Evolutionary conservation across 2,888 invertebrate species (phyloP), one percentile per base, ranked within the genome.

Genomic region (Tetragonula carbonaria): DNA sequence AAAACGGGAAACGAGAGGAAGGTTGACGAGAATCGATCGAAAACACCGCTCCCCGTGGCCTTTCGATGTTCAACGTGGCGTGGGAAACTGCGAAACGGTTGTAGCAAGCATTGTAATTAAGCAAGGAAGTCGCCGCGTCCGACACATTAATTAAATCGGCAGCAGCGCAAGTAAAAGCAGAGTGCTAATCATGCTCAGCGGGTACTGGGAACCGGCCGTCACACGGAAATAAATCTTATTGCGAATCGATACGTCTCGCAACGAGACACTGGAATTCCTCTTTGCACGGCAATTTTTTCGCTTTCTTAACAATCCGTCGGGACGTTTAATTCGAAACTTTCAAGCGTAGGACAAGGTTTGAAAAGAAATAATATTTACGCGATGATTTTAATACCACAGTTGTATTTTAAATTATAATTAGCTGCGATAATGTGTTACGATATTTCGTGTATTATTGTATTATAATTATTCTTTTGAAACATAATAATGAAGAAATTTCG

Each of bases 181-280:
- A 45, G 38, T 13, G 72, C 23, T 79, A 83, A 84, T 84, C 78
- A 23, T 28, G 21, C n/a, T 18, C 28, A n/a, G 50, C 50, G 23
- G 28, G 28, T 55, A 50, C 55, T 53, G 0, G 50, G 33, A 70
- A 45, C 23, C 8, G 16, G 16, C 18, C 4, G 28, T 3, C 51
- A 28, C 62, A 53, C 62, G 45, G 38, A 63, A 84, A 82, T 72
- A 72, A 78, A 74, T 72, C 38, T 68, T 75, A 63, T 63, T 55
- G 70, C 45, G 38, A 59, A 66, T 84, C 77, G 71, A 82, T 82
- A 74, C 16, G 57, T 77, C 53, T 70, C 28, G 76, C 73, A 23
- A 70, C 38, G 50, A 28, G 28, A 28, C 28, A 66, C 77, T 23
- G 50, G 14, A 65, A 63, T 51, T 51, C 33, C 51, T 55, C 57